Percentiles rank a stretch among this genome's conserved stretches.
Conservation (phyloP, 2,888 invertebrate species). For the Sphaeridia pumilis region DNA sequence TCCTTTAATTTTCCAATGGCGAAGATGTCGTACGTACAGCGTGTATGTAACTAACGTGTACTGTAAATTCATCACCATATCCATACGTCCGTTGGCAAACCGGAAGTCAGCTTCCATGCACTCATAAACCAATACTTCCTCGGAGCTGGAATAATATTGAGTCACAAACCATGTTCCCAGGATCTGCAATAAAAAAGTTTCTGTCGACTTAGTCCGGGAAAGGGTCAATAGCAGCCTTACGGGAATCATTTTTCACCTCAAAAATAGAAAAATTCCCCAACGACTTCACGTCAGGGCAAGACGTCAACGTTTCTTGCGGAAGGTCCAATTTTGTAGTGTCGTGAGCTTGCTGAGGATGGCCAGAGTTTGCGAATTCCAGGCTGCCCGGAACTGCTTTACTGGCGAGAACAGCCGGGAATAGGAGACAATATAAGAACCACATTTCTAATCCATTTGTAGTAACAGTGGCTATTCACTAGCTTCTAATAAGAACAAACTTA, state of each 20-base stretch:
- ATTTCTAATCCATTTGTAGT: no score
- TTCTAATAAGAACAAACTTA: no score
- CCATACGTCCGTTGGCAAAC: conserved; percentile 41
- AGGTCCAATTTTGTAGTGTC: no score
- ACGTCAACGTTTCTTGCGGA: neutral
- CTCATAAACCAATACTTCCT: conserved; percentile 70
- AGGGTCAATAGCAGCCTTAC: no score
- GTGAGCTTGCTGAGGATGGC: no score
- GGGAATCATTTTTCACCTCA: conserved; percentile 45
- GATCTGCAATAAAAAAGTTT: conserved; percentile 46
- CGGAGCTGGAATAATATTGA: conserved; percentile 78
- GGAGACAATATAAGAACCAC: no score
- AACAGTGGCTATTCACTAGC: no score
- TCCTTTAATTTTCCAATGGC: neutral
- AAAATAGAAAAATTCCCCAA: conserved; percentile 66
- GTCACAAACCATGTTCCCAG: conserved; percentile 74
- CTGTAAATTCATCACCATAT: conserved; percentile 78
- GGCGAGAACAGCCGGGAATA: no score
- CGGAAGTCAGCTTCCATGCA: conserved; percentile 64
- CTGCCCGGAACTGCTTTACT: no score
- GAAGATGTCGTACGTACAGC: neutral
- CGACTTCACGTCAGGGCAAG: conserved; percentile 65
- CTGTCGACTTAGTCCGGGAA: no score
- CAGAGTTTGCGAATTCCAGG: no score
- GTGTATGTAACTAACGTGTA: conserved; percentile 50